Conservation (phyloP, 2,888 invertebrate genomes). For the Eupelmus urozonus region DNA sequence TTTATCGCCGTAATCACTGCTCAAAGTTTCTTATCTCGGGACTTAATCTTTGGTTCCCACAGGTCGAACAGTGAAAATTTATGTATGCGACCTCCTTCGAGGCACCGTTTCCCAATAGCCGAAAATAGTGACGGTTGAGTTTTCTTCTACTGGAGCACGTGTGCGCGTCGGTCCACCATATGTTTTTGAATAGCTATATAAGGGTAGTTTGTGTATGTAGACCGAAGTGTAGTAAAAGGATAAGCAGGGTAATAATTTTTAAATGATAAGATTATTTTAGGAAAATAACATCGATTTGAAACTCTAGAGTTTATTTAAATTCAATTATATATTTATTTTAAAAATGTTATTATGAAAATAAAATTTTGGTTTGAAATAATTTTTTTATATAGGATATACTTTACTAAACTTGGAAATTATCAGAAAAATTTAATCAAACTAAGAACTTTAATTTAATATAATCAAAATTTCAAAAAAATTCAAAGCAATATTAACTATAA, state of each 20-base stretch:
- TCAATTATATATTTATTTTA: too few relatives aligned
- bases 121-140: background rate
- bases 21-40: constrained; percentile 15
- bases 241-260: background rate
- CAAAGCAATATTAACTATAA: too few relatives aligned
- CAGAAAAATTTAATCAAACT: too few relatives aligned
- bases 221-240: background rate
- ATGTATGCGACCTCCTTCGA: background rate
- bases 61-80: background rate
- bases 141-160: constrained; percentile 7
- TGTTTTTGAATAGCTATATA: background rate
- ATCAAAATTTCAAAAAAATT: too few relatives aligned
- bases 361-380: too few relatives aligned
- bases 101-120: background rate
- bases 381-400: too few relatives aligned
- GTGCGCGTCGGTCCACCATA: constrained; percentile 1
- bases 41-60: constrained; percentile 36
- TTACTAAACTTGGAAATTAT: too few relatives aligned
- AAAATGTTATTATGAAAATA: too few relatives aligned
- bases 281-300: background rate
- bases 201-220: background rate
- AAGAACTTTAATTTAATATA: too few relatives aligned
- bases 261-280: background rate
- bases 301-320: too few relatives aligned
- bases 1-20: constrained; percentile 27